Conservation (phyloP, 2,888 invertebrate genomes). For the Leucophenga maculata region DNA sequence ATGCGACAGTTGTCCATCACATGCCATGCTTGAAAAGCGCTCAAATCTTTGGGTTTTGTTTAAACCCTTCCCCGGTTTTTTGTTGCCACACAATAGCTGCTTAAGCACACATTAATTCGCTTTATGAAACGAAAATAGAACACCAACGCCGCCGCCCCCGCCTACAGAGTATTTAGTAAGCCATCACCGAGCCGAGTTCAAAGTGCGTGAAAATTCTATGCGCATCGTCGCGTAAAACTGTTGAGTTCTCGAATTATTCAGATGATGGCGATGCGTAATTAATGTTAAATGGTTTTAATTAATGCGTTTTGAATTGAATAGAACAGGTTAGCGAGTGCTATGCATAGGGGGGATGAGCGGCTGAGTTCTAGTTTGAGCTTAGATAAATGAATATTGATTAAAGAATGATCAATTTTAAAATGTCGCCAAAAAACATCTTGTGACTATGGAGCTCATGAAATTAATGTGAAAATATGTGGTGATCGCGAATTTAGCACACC, state of each 20-base stretch:
- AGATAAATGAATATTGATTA: too few relatives aligned
- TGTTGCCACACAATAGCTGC: background rate
- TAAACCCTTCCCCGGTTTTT: background rate
- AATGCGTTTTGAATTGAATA: slow-evolving; percentile 10
- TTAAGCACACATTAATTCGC: background rate
- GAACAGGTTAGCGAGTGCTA: too few relatives aligned
- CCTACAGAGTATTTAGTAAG: background rate
- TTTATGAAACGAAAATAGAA: slow-evolving; percentile 3
- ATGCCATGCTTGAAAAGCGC: background rate
- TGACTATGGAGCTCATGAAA: too few relatives aligned
- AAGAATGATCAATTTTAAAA: too few relatives aligned
- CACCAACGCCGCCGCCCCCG: background rate
- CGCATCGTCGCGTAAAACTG: slow-evolving; percentile 23
- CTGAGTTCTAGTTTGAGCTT: too few relatives aligned
- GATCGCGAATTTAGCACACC: too few relatives aligned
- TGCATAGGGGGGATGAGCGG: too few relatives aligned
- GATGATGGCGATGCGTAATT: slow-evolving; percentile 3
- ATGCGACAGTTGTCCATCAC: slow-evolving; percentile 5
- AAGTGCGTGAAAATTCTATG: slow-evolving; percentile 51
- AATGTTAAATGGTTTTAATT: slow-evolving; percentile 58
- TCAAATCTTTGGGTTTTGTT: background rate
- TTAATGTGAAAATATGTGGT: slow-evolving; percentile 30
- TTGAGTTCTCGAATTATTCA: slow-evolving; percentile 4
- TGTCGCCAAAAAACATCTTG: too few relatives aligned
- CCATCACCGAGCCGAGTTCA: slow-evolving; percentile 46